Evolutionary conservation across 2,888 invertebrate genomes (phyloP), one percentile per base, ranked within the genome.

Genomic region (Pyrochroa serraticornis): DNA sequence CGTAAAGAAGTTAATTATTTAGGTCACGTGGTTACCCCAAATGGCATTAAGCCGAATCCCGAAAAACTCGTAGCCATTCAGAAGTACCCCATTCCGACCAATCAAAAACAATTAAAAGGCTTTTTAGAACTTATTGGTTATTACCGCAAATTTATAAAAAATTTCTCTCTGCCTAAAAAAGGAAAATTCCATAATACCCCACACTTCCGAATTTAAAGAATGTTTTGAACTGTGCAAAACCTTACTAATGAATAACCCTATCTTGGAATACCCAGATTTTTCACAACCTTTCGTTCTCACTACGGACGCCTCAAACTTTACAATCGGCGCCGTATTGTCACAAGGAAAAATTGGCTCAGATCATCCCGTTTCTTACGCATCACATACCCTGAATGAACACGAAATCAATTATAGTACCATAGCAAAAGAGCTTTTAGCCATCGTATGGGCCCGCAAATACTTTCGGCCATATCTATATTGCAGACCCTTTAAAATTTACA

Each of bases 381-480:
- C 65, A 7, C 22, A 69, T 56, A 71, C 71, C 1, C 39, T 72
- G 10, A 69, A 64, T 36, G 60, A 63, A 6, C 49, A 64, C 1
- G 71, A 72, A 60, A 36, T 32, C 13, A 68, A 64, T 10, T 72
- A 72, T 46, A 62, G 61, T n/a, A 71, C 71, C 0, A 73, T 65
- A 5, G 71, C 74, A 51, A 69, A 69, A 39, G 73, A 75, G 61
- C 53, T 72, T 0, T 43, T 74, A 13, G 71, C 69, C 0, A 60
- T 73, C 3, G 62, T 73, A 10, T 34, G 14, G 6, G 22, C 22
- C 22, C 46, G 62, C 6, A 64, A 69, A 48, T 60, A 69, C 54
- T 74, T 71, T 43, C 50, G 71, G 44, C 71, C 71, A 1, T 76
- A 76, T 44, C 34, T 76, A 0, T 73, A 68, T 38, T 75, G 75